Evolutionary conservation across 2,113 vertebrate genomes (phyloP).

Genomic region (Pampusana beccarii): DNA sequence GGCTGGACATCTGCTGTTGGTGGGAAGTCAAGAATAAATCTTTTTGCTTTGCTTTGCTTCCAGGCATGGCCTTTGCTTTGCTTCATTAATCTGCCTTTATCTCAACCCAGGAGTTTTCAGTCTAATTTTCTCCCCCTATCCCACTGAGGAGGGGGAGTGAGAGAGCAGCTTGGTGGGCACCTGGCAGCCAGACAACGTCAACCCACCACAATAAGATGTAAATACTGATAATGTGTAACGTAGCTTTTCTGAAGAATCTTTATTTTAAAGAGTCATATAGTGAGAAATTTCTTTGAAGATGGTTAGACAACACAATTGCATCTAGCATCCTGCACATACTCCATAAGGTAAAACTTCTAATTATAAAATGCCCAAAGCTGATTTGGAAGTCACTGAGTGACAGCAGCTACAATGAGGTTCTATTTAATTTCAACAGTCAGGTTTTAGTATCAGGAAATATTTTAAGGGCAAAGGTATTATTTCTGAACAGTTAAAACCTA

Average conservation of each 20-base stretch:
- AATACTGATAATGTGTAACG: background rate
- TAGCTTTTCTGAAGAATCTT: background rate
- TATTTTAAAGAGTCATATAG: background rate
- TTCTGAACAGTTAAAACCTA: background rate
- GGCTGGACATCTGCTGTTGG: background rate
- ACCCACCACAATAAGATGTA: background rate
- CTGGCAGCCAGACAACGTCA: background rate
- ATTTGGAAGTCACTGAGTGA: background rate
- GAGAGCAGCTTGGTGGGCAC: rapidly evolving
- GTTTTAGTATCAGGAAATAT: background rate
- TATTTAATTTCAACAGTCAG: background rate
- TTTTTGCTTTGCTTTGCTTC: background rate
- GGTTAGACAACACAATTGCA: background rate
- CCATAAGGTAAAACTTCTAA: background rate
- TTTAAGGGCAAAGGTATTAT: background rate
- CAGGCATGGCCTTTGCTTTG: too few species aligned
- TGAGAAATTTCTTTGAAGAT: background rate
- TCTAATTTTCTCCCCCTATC: background rate
- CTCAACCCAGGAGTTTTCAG: too few species aligned
- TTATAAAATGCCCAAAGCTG: background rate
- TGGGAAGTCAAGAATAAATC: background rate
- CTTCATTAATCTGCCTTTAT: too few species aligned
- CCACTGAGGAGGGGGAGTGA: background rate
- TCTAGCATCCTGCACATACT: background rate
- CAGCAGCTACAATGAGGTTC: background rate